Evolutionary conservation across 1,140 invertebrate genomes (phyloP), one percentile per base, ranked within the genome.

Genomic region (Globodera ellingtonae): DNA sequence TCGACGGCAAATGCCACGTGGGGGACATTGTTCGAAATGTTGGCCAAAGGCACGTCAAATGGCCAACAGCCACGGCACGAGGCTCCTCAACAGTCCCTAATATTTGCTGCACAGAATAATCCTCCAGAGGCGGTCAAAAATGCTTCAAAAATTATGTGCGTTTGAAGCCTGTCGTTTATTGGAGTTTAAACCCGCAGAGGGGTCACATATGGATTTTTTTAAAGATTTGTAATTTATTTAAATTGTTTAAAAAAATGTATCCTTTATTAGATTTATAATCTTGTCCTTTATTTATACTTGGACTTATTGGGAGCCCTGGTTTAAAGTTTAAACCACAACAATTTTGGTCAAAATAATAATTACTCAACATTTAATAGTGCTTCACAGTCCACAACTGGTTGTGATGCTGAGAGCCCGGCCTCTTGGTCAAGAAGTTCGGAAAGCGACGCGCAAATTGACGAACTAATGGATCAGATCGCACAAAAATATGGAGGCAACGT

Each of bases 401-500:
- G 13, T 62, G 10, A 18, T 13, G 56, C 6, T 13, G 56, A n/a
- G 6, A 18, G 56, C 5, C 18, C 56, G 18, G 5, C 56, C 13
- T 18, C 13, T 4, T 13, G 13, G 56, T 15, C 18, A 18, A 62
- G 10, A 62, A 62, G 18, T 18, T 62, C 56, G 18, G 15, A 62
- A 62, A 62, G 56, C 18, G 67, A 70, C 24, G 35, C 24, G 13
- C 67, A 70, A 70, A 70, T 70, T 47, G 67, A 70, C n/a, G 24
- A 70, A 44, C 24, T 70, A 44, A 70, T 70, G 67, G 67, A 70
- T 47, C 67, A 70, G 18, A 70, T 70, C 7, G 67, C 35, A 10
- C 67, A 70, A 47, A 70, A 18, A 47, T 18, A 44, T 7, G 24
- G 6, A 24, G 67, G 5, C 35, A 44, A 70, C 6, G 67, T 70